A percentile compares a stretch with the other conserved stretches of the same genome.
Evolutionary conservation across 2,113 vertebrate genomes (phyloP).

Genomic region (Boulengeromyrus knoepffleri): DNA sequence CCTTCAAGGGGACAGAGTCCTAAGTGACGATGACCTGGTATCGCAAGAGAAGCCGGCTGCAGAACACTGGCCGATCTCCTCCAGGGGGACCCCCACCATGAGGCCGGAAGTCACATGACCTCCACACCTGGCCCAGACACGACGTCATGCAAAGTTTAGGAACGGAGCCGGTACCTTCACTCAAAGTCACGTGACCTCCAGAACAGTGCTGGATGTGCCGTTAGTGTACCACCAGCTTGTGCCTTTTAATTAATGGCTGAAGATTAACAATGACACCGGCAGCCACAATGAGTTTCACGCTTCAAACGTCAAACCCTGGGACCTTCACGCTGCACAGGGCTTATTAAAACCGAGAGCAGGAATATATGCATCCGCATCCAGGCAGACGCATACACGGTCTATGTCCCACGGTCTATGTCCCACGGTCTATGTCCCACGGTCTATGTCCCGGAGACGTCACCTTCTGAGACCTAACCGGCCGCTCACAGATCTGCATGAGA

Average conservation of each 20-base stretch:
- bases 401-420: neutral
- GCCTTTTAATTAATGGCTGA: neutral
- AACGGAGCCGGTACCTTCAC: neutral
- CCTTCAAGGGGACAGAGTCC: neutral
- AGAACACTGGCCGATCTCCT: neutral
- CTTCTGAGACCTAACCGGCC: neutral
- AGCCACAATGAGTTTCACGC: neutral
- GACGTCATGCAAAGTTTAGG: neutral
- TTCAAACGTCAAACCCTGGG: neutral
- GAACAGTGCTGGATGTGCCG: neutral
- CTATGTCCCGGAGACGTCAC: neutral
- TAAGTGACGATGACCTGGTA: neutral
- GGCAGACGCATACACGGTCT: neutral
- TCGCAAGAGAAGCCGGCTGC: neutral
- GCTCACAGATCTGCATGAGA: neutral
- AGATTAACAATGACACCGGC: neutral
- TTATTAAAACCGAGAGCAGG: neutral
- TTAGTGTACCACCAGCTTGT: neutral
- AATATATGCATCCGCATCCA: neutral
- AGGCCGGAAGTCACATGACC: neutral
- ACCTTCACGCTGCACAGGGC: neutral
- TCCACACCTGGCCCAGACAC: neutral
- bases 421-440: too few species aligned
- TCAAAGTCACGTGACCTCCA: neutral
- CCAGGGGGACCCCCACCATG: neutral